Percentiles rank a stretch among this genome's conserved stretches.
Evolutionary conservation across 2,888 invertebrate genomes (phyloP).

Genomic region (Eupithecia inturbata): DNA sequence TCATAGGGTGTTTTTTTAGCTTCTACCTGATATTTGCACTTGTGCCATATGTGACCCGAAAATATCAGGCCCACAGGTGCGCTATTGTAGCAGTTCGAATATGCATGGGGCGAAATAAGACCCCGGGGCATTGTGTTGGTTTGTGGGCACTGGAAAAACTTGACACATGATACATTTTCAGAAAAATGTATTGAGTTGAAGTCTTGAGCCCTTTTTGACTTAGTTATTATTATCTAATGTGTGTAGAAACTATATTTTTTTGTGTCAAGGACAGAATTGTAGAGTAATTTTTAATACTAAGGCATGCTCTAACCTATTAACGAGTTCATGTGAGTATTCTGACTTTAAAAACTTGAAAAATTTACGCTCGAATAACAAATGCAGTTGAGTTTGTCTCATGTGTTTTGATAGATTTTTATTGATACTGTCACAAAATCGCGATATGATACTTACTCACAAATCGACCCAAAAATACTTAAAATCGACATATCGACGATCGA

Average conservation of each 20-base stretch:
- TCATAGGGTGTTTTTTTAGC: constrained; percentile 7
- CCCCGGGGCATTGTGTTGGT: constrained; percentile 47
- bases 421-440: no score
- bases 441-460: no score
- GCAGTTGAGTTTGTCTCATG: no score
- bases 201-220: not conserved
- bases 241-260: not conserved
- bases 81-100: constrained; percentile 64
- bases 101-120: constrained; percentile 57
- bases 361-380: no score
- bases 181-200: not conserved
- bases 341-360: no score
- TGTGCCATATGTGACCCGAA: constrained; percentile 47
- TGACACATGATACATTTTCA: constrained; percentile 28
- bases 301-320: not conserved
- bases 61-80: constrained; percentile 61
- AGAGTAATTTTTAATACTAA: not conserved
- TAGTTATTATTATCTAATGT: not conserved
- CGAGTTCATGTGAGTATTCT: not conserved
- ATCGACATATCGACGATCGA: no score
- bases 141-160: constrained; percentile 55
- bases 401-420: no score
- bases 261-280: not conserved
- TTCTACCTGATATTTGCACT: constrained; percentile 38
- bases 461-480: no score